Evolutionary conservation across 2,888 invertebrate genomes (phyloP), one percentile per base, ranked within the genome.

Genomic region (Antheraea yamamai): DNA sequence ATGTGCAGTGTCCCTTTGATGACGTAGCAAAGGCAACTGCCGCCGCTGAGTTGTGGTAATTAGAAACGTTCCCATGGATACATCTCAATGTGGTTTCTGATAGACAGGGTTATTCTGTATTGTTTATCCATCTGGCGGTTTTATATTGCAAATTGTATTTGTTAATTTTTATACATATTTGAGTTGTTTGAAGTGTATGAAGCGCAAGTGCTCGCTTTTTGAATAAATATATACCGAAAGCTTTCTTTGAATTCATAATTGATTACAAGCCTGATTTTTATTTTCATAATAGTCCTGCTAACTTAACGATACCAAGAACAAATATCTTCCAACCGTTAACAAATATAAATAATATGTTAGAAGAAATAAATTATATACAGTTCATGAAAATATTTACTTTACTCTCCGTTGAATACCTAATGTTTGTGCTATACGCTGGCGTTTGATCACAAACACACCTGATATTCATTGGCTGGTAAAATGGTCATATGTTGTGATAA

Each of bases 41-140:
- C 83, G 81, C 77, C 80, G 79, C 77, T 80, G 82, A 83, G 83
- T 85, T 85, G 86, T 85, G 84, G 85, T 87, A 88, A 88, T 89
- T 87, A 85, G 83, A 89, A 88, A 84, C 84, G 81, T 82, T 81
- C 81, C 79, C 78, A 82, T 81, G 85, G 87, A 85, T 86, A 86
- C 64, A 75, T 68, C 58, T 39, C 70, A 39, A 75, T 68, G 68
- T 80, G 81, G 79, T 76, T 77, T 81, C 79, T 81, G 75, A 82
- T 85, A 83, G 79, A 81, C 77, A 79, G 81, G 80, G 78, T 81
- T 86, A 85, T 87, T 86, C 84, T 79, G 82, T 39, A 70, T 70
- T 39, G n/a, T 70, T 39, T 39, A 70, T 70, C 12, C 23, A 2
- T 39, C 20, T 70, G 39, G 18, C 10, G 14, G 70, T 39, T 26